Conservation (phyloP, 2,797 vertebrate species). For the Cynopterus sphinx region DNA sequence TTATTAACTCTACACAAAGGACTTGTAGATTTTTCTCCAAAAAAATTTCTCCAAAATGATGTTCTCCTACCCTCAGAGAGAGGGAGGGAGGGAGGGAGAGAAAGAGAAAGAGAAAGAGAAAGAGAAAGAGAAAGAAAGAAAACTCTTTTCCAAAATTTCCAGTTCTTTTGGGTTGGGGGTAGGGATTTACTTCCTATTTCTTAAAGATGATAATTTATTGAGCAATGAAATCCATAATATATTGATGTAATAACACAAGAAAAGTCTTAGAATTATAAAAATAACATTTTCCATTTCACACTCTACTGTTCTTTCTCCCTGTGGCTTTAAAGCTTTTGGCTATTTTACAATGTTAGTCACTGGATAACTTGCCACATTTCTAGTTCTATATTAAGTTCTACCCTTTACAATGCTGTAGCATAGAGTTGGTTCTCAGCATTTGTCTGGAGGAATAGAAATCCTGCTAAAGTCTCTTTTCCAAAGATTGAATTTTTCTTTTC, state of each 20-base stretch:
- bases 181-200: not conserved
- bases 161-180: not conserved
- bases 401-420: conserved; percentile 25
- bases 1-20: not conserved
- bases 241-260: conserved; percentile 37
- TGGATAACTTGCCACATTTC: conserved; percentile 55
- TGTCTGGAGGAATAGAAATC: conserved; percentile 44
- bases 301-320: not conserved
- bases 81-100: too few relatives aligned
- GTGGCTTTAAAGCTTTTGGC: conserved; percentile 53
- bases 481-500: not conserved
- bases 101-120: too few relatives aligned
- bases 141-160: not conserved
- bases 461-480: conserved; percentile 32
- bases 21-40: not conserved
- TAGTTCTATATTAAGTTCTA: conserved; percentile 62
- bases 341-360: conserved; percentile 55
- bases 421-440: conserved; percentile 60
- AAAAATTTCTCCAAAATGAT: not conserved
- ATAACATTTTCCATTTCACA: conserved; percentile 31
- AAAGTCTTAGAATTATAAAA: conserved; percentile 48
- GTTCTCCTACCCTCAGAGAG: not conserved
- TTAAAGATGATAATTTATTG: conserved; percentile 22
- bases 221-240: conserved; percentile 7
- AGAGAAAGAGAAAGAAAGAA: not conserved